Evolutionary conservation across 2,888 invertebrate genomes (phyloP).

Genomic region (Portevinia maculata): DNA sequence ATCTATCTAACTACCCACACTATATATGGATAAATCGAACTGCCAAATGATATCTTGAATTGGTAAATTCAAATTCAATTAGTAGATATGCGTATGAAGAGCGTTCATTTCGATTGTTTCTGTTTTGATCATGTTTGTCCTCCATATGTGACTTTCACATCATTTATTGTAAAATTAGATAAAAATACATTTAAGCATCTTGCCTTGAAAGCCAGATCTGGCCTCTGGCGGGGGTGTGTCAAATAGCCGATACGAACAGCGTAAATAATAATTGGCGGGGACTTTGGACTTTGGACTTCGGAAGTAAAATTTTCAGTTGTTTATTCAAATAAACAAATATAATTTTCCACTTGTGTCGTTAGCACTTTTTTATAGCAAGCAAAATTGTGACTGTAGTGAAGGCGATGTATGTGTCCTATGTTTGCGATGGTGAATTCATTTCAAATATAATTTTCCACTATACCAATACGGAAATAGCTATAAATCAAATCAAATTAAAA

Average conservation of each 20-base stretch:
- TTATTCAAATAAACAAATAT: neutral
- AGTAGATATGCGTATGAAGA: neutral
- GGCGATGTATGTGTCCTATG: no score
- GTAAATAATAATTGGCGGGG: neutral
- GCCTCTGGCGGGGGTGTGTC: constrained; percentile 2
- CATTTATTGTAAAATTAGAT: neutral
- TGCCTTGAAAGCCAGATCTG: neutral
- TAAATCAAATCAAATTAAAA: no score
- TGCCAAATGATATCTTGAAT: neutral
- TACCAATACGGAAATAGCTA: no score
- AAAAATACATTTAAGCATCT: neutral
- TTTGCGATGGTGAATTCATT: no score
- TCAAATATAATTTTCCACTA: no score
- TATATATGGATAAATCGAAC: no score
- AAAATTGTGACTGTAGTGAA: no score
- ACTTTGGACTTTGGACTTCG: neutral
- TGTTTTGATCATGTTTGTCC: neutral
- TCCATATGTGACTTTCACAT: constrained; percentile 16
- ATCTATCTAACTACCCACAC: no score
- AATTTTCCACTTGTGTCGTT: neutral
- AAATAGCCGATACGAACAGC: neutral
- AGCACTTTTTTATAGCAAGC: no score
- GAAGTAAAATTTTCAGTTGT: neutral
- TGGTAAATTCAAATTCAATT: constrained; percentile 26
- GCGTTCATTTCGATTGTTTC: neutral